Evolutionary conservation across 2,888 invertebrate species (phyloP), one percentile per base, ranked within the genome.

Genomic region (Dryobota labecula): DNA sequence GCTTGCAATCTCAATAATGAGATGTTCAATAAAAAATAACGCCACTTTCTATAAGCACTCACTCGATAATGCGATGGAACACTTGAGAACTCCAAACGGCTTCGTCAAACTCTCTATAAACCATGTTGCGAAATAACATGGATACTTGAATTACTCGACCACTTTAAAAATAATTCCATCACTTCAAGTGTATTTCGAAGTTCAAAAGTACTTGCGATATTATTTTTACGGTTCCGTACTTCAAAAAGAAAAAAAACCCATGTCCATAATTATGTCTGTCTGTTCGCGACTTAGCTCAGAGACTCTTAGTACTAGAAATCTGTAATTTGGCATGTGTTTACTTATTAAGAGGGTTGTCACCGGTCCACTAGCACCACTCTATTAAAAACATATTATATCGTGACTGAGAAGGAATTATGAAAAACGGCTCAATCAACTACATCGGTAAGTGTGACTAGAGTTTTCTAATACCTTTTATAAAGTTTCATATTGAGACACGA

Each of bases 1-100:
- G 24, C n/a, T n/a, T n/a, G n/a, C 73, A 18, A 61, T 78, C 74
- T 47, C 33, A 38, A 51, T 77, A 80, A 77, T 75, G 70, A 81
- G 56, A 47, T 61, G 51, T 57, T 33, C 58, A 64, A 71, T 78
- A 82, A 82, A 81, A 78, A 78, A 60, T 53, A 63, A 66, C 27
- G 18, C 18, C 15, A 53, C 78, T 82, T 79, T 79, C 78, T 82
- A 64, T 49, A 65, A 41, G 45, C 63, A 70, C 60, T 76, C 56
- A 71, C 47, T 49, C 13, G 30, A 61, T 78, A 76, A 64, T 76
- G 60, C 33, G 41, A 53, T 64, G 27, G 30, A 43, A 53, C n/a
- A 77, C 56, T 70, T 36, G 41, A 70, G 51, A 62, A 47, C 41
- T 18, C 11, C 20, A 69, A 69, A 60, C 20, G 56, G 33, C 49